These are phyloP conservation scores for Calliscelio sp. DNA, from an alignment of 2,888 invertebrate genomes.

Conservation along the genomic window DNA sequence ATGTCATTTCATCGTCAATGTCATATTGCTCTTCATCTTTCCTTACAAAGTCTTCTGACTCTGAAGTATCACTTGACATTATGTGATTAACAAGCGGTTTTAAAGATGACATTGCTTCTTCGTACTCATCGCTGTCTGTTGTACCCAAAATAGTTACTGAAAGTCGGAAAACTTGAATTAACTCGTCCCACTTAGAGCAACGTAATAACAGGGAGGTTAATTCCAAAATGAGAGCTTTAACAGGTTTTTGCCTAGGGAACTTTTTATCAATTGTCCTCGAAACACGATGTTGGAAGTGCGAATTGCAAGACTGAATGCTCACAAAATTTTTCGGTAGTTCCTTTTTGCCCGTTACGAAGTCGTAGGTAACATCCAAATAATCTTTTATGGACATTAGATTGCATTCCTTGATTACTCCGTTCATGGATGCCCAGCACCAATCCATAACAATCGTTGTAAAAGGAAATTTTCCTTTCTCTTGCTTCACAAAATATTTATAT, in stretches of 20 bases:
- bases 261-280: background rate
- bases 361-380: constrained; percentile 14
- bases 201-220: background rate
- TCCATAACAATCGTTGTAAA: constrained; percentile 40
- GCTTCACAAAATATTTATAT: constrained; percentile 2
- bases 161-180: too few species aligned
- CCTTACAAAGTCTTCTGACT: too few species aligned
- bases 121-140: too few species aligned
- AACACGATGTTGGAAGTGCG: constrained; percentile 42
- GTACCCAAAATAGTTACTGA: too few species aligned
- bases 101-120: too few species aligned
- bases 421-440: constrained; percentile 50
- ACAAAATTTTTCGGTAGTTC: constrained; percentile 27
- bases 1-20: too few species aligned
- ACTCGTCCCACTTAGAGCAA: too few species aligned
- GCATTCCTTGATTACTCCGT: background rate
- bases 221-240: constrained; percentile 4
- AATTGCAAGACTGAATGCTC: constrained; percentile 27
- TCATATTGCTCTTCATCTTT: too few species aligned
- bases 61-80: too few species aligned
- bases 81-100: too few species aligned
- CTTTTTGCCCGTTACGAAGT: background rate
- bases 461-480: background rate
- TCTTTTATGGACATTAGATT: background rate
- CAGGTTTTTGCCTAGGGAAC: background rate